These are phyloP conservation scores for Tiliacea aurago DNA, from an alignment of 2,888 invertebrate species.

Conservation along the genomic window DNA sequence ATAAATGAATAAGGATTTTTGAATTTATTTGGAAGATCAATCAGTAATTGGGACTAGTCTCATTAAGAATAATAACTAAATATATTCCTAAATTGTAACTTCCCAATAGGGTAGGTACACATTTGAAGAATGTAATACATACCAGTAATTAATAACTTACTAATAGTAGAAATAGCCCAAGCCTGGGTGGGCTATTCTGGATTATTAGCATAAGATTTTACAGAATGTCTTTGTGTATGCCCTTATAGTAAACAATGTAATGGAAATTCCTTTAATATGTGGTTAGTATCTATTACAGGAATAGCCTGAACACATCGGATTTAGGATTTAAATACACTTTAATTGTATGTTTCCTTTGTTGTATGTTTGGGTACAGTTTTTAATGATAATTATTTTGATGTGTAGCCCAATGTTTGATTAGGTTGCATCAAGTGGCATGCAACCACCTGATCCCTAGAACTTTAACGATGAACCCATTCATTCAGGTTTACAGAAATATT, in stretches of 20 bases:
- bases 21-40: background rate
- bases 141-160: conserved; percentile 2
- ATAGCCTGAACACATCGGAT: background rate
- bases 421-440: background rate
- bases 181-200: background rate
- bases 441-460: conserved; percentile 6
- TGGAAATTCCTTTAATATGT: background rate
- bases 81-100: conserved; percentile 6
- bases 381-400: conserved; percentile 11
- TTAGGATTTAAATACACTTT: conserved; percentile 5
- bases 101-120: conserved; percentile 11
- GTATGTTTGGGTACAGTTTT: conserved; percentile 1
- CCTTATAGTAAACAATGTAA: conserved; percentile 2
- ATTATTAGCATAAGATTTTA: conserved; percentile 3
- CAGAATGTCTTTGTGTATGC: background rate
- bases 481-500: background rate
- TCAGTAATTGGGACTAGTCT: background rate
- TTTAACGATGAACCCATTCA: background rate
- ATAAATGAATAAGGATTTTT: no score
- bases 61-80: conserved; percentile 1
- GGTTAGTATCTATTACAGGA: background rate
- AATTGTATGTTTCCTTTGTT: conserved; percentile 11
- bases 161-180: background rate
- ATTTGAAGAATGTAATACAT: conserved; percentile 14
- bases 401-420: conserved; percentile 15